Base-by-base conservation (phyloP, 1,140 invertebrate genomes). In the Cepaea nemoralis region DNA sequence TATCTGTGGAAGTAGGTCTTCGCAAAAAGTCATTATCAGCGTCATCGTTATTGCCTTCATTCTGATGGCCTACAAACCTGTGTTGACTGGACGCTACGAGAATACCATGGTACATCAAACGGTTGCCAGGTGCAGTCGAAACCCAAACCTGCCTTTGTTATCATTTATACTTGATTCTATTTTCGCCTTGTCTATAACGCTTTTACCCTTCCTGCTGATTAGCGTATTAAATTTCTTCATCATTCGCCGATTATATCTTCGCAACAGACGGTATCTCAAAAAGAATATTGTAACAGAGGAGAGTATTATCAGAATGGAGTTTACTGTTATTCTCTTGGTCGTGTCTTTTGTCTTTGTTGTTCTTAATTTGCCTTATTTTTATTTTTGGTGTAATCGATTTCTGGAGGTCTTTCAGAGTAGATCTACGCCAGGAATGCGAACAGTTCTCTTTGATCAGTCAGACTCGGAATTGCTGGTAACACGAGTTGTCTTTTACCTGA, bases 401-500 rank as follows among this genome's bases (percentile, higher is more conserved):
- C 69, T 88, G 6, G 66, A 77, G 19, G 71, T 83, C 27, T 37
- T 45, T 39, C 55, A 71, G 19, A 24, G 45, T 27, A 33, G 10
- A 12, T 12, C 45, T 2, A 1, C 35, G 5, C 0, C 27, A 3
- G 40, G 35, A 19, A 35, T 19, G 2, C 35, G 33, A 33, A 16
- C 48, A 39, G 39, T 1, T 48, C 5, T n/a, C 8, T 35, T 71
- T n/a, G 76, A 77, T 37, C 45, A 71, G 1, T 71, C 82, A 27
- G 77, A 85, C 48, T 85, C 81, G 24, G 35, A 85, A n/a, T 76
- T 87, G 8, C 66, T 79, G 40, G 81, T 90, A 45, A 86, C 88
- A 3, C 82, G 87, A 14, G 88, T 87, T 22, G 86, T 91, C 31
- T 90, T 89, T 79, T 89, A 88, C 83, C 79, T 89, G 45, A 91